phyloP scores from a whole-genome alignment of 2,797 vertebrate genomes.

The Peromyscus nudipes region DNA sequence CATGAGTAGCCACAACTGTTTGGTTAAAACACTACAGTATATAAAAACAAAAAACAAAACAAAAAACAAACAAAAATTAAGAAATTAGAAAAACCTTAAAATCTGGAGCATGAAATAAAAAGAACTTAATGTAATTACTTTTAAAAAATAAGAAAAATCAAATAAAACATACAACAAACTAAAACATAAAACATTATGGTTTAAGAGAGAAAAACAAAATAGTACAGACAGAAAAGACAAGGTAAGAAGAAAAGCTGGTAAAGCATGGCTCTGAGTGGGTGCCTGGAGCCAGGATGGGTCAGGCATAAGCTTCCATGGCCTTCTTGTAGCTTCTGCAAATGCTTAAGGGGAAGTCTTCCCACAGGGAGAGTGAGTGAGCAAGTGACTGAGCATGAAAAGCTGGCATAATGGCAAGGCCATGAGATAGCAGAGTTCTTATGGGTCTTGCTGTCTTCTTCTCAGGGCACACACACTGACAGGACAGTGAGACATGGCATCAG shows the following conservation, averaged over 20 bases:
- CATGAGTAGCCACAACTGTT: slow-evolving; percentile 89
- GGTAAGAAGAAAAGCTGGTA: neutral
- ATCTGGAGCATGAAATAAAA: slow-evolving; percentile 83
- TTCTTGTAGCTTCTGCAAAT: neutral
- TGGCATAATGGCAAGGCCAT: neutral
- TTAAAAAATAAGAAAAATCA: slow-evolving; percentile 76
- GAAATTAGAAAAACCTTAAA: slow-evolving; percentile 84
- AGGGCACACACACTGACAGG: neutral
- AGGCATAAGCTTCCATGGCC: neutral
- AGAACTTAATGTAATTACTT: slow-evolving; percentile 75
- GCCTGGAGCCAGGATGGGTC: neutral
- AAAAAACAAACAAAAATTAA: slow-evolving; percentile 85
- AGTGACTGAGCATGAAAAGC: neutral
- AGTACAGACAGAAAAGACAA: neutral
- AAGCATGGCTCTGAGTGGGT: neutral
- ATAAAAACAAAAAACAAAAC: slow-evolving; percentile 88
- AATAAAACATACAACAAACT: slow-evolving; percentile 77
- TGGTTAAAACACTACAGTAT: slow-evolving; percentile 90
- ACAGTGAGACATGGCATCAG: neutral
- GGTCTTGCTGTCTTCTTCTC: neutral
- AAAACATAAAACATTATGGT: slow-evolving; percentile 50
- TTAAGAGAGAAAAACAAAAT: slow-evolving; percentile 45
- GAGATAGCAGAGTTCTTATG: neutral
- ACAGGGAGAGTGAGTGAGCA: neutral
- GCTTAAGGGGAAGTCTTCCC: neutral